phyloP scores from a whole-genome alignment of 2,113 vertebrate species.

The Dascyllus trimaculatus region DNA sequence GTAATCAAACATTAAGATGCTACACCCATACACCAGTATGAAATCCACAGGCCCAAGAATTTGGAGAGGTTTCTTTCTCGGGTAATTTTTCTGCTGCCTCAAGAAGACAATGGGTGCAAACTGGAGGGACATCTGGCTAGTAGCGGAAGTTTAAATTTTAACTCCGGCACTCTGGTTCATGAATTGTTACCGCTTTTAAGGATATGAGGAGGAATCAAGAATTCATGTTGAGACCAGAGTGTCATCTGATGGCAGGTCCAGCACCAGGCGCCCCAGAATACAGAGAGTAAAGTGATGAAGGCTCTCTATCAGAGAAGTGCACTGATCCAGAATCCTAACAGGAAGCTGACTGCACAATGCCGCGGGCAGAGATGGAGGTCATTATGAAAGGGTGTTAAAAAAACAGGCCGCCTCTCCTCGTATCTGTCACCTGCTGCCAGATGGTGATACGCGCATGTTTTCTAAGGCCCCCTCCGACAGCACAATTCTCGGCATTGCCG shows the following conservation, averaged over 20 bases:
- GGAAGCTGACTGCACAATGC: conserved; percentile 60
- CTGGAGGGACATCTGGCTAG: not conserved
- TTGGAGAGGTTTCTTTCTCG: not conserved
- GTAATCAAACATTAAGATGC: conserved; percentile 49
- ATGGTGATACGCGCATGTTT: conserved; percentile 64
- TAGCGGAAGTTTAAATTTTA: conserved; percentile 11
- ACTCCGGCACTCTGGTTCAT: not conserved
- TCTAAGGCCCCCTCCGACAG: conserved; percentile 62
- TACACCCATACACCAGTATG: not conserved
- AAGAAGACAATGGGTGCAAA: not conserved
- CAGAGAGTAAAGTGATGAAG: conserved; percentile 41
- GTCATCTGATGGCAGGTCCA: conserved; percentile 28
- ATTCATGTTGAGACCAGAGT: conserved; percentile 14
- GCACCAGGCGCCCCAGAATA: conserved; percentile 15
- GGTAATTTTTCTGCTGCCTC: not conserved
- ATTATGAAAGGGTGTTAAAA: conserved; percentile 67
- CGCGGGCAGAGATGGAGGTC: conserved; percentile 64
- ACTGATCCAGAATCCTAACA: conserved; percentile 65
- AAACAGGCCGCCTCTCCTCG: conserved; percentile 45
- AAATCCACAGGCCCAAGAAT: conserved; percentile 14
- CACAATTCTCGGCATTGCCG: conserved; percentile 57
- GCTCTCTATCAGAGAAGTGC: conserved; percentile 36
- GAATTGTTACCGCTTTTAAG: conserved; percentile 12
- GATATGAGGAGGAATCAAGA: not conserved
- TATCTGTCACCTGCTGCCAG: conserved; percentile 74